These are phyloP conservation scores for Sphenopsis melanotis DNA, from an alignment of 2,797 vertebrate species.

Conservation along the genomic window DNA sequence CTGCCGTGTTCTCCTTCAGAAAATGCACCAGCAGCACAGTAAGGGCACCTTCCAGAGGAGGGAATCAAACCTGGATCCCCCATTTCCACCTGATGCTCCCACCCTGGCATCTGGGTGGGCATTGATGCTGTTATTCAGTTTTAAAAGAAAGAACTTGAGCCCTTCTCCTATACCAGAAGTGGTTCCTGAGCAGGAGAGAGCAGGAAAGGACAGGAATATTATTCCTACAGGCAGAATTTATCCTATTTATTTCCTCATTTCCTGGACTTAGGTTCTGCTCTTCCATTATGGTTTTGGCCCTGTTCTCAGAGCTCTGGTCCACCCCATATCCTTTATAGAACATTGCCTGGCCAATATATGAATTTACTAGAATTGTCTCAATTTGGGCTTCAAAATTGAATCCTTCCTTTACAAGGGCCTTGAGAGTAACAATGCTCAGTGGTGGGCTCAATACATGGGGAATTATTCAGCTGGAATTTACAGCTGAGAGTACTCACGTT, in stretches of 20 bases:
- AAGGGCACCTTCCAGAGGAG: not conserved
- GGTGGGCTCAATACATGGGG: not conserved
- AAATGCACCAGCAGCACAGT: not conserved
- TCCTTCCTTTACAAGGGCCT: not conserved
- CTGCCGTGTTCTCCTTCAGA: accelerated
- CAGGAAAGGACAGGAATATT: not conserved
- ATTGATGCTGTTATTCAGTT: accelerated
- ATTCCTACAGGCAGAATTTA: not conserved
- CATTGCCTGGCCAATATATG: not conserved
- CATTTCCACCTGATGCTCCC: not conserved
- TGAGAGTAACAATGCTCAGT: not conserved
- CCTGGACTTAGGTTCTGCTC: not conserved
- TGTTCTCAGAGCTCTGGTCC: not conserved
- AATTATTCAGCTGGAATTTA: not conserved
- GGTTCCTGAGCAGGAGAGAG: not conserved
- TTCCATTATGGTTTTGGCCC: not conserved
- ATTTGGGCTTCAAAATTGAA: not conserved
- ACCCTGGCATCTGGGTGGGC: not conserved
- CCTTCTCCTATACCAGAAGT: not conserved
- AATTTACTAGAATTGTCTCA: not conserved
- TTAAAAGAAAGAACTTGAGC: not conserved
- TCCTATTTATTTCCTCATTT: not conserved
- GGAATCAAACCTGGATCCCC: not conserved
- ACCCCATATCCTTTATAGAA: not conserved
- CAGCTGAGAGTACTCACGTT: not conserved